Base-by-base conservation (phyloP, 2,888 invertebrate genomes). In the Sympetrum striolatum region DNA sequence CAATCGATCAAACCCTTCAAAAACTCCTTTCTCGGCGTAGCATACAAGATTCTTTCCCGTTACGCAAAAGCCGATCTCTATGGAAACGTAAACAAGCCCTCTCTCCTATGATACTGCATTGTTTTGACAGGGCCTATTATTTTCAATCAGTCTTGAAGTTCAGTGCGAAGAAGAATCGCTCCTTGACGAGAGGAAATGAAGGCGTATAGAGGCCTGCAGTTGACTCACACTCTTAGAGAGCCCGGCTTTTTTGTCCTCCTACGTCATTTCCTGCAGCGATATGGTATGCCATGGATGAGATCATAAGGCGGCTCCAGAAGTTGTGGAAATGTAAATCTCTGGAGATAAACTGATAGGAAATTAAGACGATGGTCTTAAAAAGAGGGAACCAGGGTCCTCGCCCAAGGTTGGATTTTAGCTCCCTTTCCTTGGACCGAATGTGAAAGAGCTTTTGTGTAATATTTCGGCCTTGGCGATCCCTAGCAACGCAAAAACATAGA, bases 181-280 rank as follows among this genome's bases (percentile, higher is more conserved):
- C n/a, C 73, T 73, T 73, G 5, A 8, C 6, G 82, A 10, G 35
- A 25, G 82, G 86, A 39, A 53, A 31, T 25, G 53, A 31, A 31
- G 53, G 53, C 48, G 53, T 22, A 14, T 25, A 60, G 25, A 64
- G 22, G 64, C 48, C 31, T 35, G 82, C 53, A 31, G 82, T 25
- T 86, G 86, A 86, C 35, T 86, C 86, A 86, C 15, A 82, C 48
- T 53, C 48, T 53, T 82, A 22, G n/a, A n/a, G n/a, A n/a, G 60
- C 86, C 60, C 58, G 60, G 37, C 58, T 60, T 60, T 60, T 60
- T 37, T 58, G 86, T 60, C 86, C 86, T 31, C 86, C 86, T 60
- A 86, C 60, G 86, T 58, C 60, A 86, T 86, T 86, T 86, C 86
- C 86, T 86, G 86, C 86, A 14, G 60, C 15, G 35, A 22, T 73